Base-by-base conservation (phyloP, 2,797 vertebrate genomes). In the Sphenodon punctatus region DNA sequence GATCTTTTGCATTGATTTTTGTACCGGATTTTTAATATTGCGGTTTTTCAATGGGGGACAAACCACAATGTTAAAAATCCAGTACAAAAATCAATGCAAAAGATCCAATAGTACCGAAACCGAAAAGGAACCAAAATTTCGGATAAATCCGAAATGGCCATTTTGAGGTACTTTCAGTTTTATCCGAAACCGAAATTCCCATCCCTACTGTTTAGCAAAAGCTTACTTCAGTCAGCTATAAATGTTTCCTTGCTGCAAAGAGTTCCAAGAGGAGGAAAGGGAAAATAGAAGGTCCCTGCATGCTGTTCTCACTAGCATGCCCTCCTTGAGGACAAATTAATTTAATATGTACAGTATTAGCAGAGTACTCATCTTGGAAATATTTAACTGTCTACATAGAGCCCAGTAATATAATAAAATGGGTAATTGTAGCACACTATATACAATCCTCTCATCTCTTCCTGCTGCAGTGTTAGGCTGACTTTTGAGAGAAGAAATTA, bases 301-400 rank as follows among this genome's bases (percentile, higher is more conserved):
- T 15, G 1, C 14, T 72, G 41, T 55, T 0, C 0, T 90, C 60
- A 68, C 89, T 81, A 86, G 23, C 66, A 49, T 27, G 67, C 64
- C 27, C 53, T 90, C 59, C 72, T 89, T 78, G 65, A 87, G 87
- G 73, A 88, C 74, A 90, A 71, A 87, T 86, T 70, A 82, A 86
- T 89, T 88, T 93, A 77, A 83, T 90, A 88, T 80, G 67, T 85
- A 68, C 34, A 79, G 8, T 48, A 46, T 74, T 84, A 85, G 75
- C 49, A 32, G 55, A 75, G 51, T 72, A 27, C 82, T 90, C 38
- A 0, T 79, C 75, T 81, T 84, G 68, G 53, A 88, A 86, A 63
- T 78, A 41, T 51, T 88, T 79, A 51, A 43, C 67, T 84, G 68
- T n/a, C 67, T 87, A 59, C 53, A 69, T 77, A 75, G 80, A 81